Evolutionary conservation across 1,140 invertebrate genomes (phyloP), one percentile per base, ranked within the genome.

Genomic region (Drosophila triauraria): DNA sequence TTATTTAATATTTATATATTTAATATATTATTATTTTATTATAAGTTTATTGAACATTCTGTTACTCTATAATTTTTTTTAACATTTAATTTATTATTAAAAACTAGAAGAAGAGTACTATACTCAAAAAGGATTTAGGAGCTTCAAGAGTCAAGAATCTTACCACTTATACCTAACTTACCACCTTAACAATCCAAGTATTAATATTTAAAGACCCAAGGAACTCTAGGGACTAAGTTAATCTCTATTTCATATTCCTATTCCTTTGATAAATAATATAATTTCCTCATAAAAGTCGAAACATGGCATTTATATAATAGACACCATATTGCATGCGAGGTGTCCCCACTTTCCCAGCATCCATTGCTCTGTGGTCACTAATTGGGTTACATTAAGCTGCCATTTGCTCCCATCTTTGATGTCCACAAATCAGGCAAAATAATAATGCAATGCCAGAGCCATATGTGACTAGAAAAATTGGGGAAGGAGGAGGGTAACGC

Each of bases 361-460:
- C 27, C 35, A 42, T 13, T 3, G 10, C 32, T 43, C n/a, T 15
- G 25, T 30, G 4, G 7, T 25, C 23, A 42, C 58, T 86, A 86
- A 86, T 86, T 79, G 53, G 51, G 47, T 86, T 86, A 71, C 47
- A 42, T 3, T 38, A 27, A 35, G 54, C 48, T 32, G 48, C 75
- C 67, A 69, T 72, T 81, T 64, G 46, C 50, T 51, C 47, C 56
- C 69, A 74, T 71, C 72, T 81, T 78, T 81, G 75, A 78, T 79
- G 65, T 70, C 57, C 65, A 46, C 9, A 71, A 85, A 70, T 67
- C 74, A 54, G 69, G 58, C 43, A 40, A 70, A 75, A 70, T 54
- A 65, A 70, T 68, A 67, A 67, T 54, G 61, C 35, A 70, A 58
- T 51, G 51, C 38, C 58, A 63, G 12, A 20, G 30, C 44, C 57